Conservation (phyloP, 2,797 vertebrate species). For the Amblyopsis hoosieri region DNA sequence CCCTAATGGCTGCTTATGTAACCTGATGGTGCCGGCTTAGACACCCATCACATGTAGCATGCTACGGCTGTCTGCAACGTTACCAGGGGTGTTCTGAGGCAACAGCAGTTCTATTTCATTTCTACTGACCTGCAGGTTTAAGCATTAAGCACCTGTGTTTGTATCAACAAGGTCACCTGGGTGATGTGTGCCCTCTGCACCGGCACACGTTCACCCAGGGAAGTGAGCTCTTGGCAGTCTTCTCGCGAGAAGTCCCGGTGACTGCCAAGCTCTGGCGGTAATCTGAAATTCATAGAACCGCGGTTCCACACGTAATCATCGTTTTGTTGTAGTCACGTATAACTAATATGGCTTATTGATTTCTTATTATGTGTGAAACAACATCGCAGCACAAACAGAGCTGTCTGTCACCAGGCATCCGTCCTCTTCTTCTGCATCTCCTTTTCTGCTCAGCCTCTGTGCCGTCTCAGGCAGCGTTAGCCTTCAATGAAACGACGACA, state of each 20-base stretch:
- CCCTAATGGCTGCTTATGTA: conserved; percentile 51
- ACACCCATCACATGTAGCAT: conserved; percentile 16
- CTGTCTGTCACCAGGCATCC: not conserved
- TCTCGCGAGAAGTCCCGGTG: too few species aligned
- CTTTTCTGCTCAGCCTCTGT: conserved; percentile 23
- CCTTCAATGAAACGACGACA: conserved; percentile 40
- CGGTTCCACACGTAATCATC: too few species aligned
- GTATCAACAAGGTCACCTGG: too few species aligned
- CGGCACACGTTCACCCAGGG: too few species aligned
- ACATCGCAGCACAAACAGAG: conserved; percentile 14
- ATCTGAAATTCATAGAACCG: too few species aligned
- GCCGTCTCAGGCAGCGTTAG: conserved; percentile 20
- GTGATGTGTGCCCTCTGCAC: too few species aligned
- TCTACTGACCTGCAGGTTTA: too few species aligned
- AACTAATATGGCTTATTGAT: not conserved
- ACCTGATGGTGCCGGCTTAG: conserved; percentile 42
- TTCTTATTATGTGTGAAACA: conserved; percentile 4
- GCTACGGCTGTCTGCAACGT: conserved; percentile 6
- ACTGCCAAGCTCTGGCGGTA: too few species aligned
- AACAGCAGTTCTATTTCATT: not conserved
- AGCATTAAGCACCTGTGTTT: too few species aligned
- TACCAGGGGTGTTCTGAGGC: not conserved
- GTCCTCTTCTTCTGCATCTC: conserved; percentile 6
- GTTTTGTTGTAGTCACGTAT: not conserved
- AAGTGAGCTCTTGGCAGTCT: too few species aligned